These are phyloP conservation scores for Spheniscus humboldti DNA, from an alignment of 2,797 vertebrate genomes.

Conservation along the genomic window DNA sequence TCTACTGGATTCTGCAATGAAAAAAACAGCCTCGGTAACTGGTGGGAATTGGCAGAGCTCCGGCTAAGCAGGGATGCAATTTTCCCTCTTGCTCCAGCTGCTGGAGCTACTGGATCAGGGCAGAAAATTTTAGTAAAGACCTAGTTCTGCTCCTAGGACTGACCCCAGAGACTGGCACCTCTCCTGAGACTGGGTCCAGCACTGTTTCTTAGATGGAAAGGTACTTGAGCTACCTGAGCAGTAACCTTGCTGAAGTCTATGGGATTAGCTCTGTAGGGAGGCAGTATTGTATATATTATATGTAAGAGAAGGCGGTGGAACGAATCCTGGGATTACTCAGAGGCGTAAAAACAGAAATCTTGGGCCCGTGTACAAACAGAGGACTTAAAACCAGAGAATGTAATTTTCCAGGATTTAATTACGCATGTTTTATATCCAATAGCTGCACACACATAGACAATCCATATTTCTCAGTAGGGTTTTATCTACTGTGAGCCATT, in stretches of 20 bases:
- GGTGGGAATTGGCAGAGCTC: not conserved
- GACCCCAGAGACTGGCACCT: not conserved
- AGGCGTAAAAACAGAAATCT: not conserved
- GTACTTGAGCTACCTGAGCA: not conserved
- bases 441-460: not conserved
- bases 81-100: not conserved
- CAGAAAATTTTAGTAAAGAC: not conserved
- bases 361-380: not conserved
- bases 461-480: not conserved
- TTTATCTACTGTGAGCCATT: conserved; percentile 18
- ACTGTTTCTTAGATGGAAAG: not conserved
- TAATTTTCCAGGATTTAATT: not conserved
- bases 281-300: not conserved
- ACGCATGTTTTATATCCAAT: not conserved
- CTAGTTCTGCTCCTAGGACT: not conserved
- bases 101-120: not conserved
- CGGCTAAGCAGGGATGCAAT: not conserved
- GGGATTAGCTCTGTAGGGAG: not conserved
- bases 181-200: not conserved
- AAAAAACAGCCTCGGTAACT: not conserved
- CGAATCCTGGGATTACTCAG: not conserved
- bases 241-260: not conserved
- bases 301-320: not conserved
- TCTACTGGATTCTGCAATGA: not conserved
- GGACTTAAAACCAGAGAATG: not conserved